A percentile compares a stretch with the other conserved stretches of the same genome.
Conservation (phyloP, 1,140 invertebrate genomes). For the Lepidurus apus region DNA sequence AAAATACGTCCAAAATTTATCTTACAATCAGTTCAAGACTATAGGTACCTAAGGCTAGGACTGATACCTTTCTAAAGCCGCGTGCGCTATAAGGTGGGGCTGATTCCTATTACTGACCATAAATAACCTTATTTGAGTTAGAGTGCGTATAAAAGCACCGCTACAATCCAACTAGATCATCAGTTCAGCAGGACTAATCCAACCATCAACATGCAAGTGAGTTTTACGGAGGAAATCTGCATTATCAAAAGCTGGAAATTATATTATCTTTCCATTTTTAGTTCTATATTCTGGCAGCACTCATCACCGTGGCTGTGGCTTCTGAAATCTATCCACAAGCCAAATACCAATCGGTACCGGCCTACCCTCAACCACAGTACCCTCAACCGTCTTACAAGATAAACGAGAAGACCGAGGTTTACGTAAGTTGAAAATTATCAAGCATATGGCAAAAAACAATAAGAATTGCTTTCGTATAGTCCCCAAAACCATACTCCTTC, state of each 20-base stretch:
- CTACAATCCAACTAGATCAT: not conserved
- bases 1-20: not conserved
- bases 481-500: conserved; percentile 36
- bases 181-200: not conserved
- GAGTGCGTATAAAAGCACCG: not conserved
- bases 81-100: not conserved
- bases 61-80: too few species aligned
- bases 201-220: not conserved
- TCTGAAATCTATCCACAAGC: not conserved
- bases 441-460: not conserved
- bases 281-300: conserved; percentile 8
- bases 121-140: not conserved
- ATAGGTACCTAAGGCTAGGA: too few species aligned
- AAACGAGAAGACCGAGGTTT: not conserved
- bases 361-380: not conserved
- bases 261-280: not conserved
- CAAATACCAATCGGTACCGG: not conserved
- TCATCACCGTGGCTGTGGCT: not conserved
- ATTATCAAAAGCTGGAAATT: not conserved
- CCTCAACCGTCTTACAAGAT: not conserved
- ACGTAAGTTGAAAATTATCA: not conserved
- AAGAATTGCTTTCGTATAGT: not conserved
- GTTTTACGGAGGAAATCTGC: not conserved
- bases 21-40: not conserved
- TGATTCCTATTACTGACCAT: not conserved